Conservation (phyloP, 2,797 vertebrate species). For the Scarus forsteni region DNA sequence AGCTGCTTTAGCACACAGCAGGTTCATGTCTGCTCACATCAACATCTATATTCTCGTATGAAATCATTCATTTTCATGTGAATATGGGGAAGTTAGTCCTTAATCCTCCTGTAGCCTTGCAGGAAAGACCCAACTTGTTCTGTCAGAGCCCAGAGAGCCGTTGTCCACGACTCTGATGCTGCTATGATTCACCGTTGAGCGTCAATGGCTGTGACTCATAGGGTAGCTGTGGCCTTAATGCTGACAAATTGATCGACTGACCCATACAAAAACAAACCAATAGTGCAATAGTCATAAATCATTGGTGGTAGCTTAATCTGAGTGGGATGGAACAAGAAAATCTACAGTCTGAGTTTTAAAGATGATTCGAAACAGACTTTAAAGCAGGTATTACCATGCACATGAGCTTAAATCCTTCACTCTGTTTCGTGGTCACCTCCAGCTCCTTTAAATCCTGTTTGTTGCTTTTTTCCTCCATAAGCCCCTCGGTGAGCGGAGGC, state of each 20-base stretch:
- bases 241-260: neutral
- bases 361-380: no score
- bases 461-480: neutral
- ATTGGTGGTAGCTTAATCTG: no score
- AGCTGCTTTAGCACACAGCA: no score
- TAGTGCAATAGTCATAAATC: neutral
- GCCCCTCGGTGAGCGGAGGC: neutral
- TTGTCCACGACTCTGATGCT: neutral
- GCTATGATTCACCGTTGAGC: neutral
- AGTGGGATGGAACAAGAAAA: no score
- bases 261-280: neutral
- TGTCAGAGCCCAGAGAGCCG: neutral
- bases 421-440: no score
- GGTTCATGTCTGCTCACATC: no score
- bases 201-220: neutral
- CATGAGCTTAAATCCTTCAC: no score
- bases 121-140: neutral
- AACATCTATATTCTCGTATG: no score
- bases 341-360: no score
- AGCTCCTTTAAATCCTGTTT: neutral
- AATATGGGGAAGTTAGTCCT: no score
- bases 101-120: neutral
- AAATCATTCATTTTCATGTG: no score
- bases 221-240: neutral
- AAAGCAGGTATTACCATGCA: no score